Conservation (phyloP, 2,797 vertebrate species). For the Erpetoichthys calabaricus region DNA sequence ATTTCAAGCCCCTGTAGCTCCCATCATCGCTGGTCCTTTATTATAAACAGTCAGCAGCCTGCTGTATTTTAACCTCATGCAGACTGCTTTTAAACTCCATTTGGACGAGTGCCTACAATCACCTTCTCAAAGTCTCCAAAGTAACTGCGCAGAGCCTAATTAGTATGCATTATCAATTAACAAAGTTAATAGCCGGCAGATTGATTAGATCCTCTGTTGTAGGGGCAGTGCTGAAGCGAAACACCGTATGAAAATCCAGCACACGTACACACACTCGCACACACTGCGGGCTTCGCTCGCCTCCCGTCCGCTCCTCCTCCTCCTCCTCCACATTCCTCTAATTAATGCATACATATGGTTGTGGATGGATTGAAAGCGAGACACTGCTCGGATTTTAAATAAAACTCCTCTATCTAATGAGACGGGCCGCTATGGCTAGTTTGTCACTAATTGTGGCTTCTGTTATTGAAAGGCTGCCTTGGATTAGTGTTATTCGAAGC, state of each 20-base stretch:
- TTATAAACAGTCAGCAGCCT: constrained; percentile 68
- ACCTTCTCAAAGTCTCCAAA: constrained; percentile 98
- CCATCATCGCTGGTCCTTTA: too few species aligned
- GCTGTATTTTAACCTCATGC: constrained; percentile 96
- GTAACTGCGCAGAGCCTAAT: constrained; percentile 94
- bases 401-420: constrained; percentile 57
- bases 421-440: constrained; percentile 36
- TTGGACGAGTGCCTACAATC: constrained; percentile 98
- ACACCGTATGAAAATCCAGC: constrained; percentile 90
- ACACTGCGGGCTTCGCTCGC: constrained; percentile 63
- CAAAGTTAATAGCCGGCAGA: constrained; percentile 99
- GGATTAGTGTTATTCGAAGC: neutral
- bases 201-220: constrained; percentile 98
- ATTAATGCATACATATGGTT: constrained; percentile 91
- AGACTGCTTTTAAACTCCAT: constrained; percentile 95
- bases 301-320: constrained; percentile 54
- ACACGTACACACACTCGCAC: constrained; percentile 57
- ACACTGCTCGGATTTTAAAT: constrained; percentile 66
- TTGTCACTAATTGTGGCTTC: constrained; percentile 58
- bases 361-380: constrained; percentile 72
- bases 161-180: constrained; percentile 99
- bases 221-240: constrained; percentile 87
- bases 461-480: constrained; percentile 48
- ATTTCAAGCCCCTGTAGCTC: too few species aligned
- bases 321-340: constrained; percentile 67